phyloP scores from a whole-genome alignment of 2,797 vertebrate genomes.

The Channa striata region DNA sequence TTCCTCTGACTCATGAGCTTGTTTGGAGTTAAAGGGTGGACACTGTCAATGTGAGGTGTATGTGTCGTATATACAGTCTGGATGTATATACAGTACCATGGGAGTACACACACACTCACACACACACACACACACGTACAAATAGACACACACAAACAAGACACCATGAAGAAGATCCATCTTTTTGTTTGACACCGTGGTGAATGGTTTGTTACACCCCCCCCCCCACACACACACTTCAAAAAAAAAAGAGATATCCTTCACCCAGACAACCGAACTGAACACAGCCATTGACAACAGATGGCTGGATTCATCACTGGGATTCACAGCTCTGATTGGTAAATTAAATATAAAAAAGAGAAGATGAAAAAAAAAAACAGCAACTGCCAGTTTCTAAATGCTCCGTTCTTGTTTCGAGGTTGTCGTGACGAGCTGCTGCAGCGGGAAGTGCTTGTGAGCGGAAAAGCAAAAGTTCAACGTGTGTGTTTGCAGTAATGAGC shows the following conservation, averaged over 20 bases:
- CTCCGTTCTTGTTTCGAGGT: constrained; percentile 8
- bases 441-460: constrained; percentile 15
- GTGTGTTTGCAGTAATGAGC: constrained; percentile 15
- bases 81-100: constrained; percentile 84
- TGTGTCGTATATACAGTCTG: constrained; percentile 84
- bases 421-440: constrained; percentile 34
- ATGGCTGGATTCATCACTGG: constrained; percentile 43
- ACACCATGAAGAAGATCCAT: constrained; percentile 65
- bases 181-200: constrained; percentile 40
- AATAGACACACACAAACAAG: constrained; percentile 60
- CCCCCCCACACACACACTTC: no score
- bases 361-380: no score
- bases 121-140: constrained; percentile 37
- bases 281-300: constrained; percentile 52
- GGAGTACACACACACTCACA: constrained; percentile 64
- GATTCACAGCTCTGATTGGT: constrained; percentile 49
- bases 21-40: constrained; percentile 59
- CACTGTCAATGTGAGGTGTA: constrained; percentile 77
- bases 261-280: constrained; percentile 36
- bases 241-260: constrained; percentile 30
- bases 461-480: background rate
- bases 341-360: constrained; percentile 3
- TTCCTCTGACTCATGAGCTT: constrained; percentile 43
- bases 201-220: constrained; percentile 21
- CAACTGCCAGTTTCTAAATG: constrained; percentile 13